Conservation (phyloP, 2,113 vertebrate genomes). For the Acanthochromis polyacanthus region DNA sequence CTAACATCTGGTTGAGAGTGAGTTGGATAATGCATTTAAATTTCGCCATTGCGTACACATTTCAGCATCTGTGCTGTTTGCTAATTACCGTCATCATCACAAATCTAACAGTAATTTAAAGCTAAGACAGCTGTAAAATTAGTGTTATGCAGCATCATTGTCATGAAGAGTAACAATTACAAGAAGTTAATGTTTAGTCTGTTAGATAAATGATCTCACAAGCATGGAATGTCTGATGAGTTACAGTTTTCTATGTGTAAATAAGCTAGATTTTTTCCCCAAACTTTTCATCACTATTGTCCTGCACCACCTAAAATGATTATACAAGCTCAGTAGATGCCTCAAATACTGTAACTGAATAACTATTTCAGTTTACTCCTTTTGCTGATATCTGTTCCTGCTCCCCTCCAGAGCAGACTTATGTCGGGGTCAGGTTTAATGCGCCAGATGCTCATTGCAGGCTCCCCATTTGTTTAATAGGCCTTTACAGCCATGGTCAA, state of each 20-base stretch:
- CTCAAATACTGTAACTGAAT: conserved; percentile 6
- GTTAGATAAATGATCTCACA: conserved; percentile 18
- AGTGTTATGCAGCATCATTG: conserved; percentile 29
- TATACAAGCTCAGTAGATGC: not conserved
- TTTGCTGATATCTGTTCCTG: conserved; percentile 4
- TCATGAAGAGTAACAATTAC: conserved; percentile 39
- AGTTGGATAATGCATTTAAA: conserved; percentile 47
- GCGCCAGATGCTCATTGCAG: conserved; percentile 44
- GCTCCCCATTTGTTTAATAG: conserved; percentile 35
- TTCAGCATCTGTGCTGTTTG: conserved; percentile 62
- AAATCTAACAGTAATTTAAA: conserved; percentile 54
- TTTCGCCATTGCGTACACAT: conserved; percentile 35
- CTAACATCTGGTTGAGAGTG: conserved; percentile 60
- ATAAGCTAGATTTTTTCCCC: not conserved
- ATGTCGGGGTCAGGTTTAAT: conserved; percentile 48
- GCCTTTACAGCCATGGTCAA: conserved; percentile 42
- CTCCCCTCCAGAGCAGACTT: not conserved
- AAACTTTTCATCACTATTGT: not conserved
- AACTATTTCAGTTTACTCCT: not conserved
- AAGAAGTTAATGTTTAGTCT: conserved; percentile 20
- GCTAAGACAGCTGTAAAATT: conserved; percentile 60
- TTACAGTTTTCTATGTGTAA: not conserved
- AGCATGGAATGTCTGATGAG: conserved; percentile 12
- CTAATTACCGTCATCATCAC: conserved; percentile 63
- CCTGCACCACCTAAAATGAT: not conserved